phyloP scores from a whole-genome alignment of 2,888 invertebrate species.

The Lithophane leautieri region DNA sequence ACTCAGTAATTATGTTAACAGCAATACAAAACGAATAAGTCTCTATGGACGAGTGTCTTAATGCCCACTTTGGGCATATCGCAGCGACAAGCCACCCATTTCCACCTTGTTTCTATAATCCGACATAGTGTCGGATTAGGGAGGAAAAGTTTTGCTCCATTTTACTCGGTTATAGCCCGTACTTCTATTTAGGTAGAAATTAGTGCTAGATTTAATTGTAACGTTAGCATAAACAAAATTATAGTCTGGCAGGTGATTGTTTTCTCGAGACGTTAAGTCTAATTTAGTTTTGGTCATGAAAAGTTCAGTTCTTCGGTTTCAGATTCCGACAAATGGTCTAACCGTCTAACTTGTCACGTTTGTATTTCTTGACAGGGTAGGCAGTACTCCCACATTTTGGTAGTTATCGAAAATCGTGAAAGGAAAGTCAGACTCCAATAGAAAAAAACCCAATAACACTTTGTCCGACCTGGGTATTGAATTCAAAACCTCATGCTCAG shows the following conservation, averaged over 20 bases:
- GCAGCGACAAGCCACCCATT: not conserved
- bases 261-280: not conserved
- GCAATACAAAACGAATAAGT: not conserved
- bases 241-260: not conserved
- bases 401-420: no score
- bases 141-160: conserved; percentile 40
- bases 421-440: not conserved
- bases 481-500: not conserved
- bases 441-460: not conserved
- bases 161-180: conserved; percentile 4
- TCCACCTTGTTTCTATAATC: conserved; percentile 24
- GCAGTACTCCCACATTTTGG: no score
- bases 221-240: conserved; percentile 8
- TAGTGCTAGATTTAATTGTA: conserved; percentile 22
- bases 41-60: not conserved
- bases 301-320: not conserved
- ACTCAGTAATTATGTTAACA: no score
- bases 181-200: conserved; percentile 34
- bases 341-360: not conserved
- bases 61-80: conserved; percentile 20
- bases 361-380: not conserved
- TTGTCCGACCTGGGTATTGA: not conserved
- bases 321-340: not conserved
- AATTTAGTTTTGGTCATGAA: not conserved
- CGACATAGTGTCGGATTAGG: conserved; percentile 33